Evolutionary conservation across 2,888 invertebrate species (phyloP).

Genomic region (Lepidocyrtoides sp.): DNA sequence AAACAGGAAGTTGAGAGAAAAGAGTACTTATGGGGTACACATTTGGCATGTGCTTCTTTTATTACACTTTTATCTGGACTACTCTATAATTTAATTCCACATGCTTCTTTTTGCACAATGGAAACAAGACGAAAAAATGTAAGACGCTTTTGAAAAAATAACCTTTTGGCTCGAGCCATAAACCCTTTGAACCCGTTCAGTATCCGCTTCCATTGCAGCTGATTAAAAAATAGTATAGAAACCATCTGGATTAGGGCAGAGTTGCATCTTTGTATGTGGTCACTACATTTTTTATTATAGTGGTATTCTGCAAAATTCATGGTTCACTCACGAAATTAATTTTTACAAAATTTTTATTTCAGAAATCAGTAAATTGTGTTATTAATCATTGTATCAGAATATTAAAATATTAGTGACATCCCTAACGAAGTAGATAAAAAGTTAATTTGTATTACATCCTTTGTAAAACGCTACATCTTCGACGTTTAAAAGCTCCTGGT

Average conservation of each 20-base stretch:
- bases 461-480: too few relatives aligned
- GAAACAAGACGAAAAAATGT: slow-evolving; percentile 32
- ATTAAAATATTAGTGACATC: too few relatives aligned
- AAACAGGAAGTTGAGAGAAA: slow-evolving; percentile 66
- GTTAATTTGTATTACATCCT: too few relatives aligned
- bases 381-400: too few relatives aligned
- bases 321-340: too few relatives aligned
- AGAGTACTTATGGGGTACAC: slow-evolving; percentile 32
- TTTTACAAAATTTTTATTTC: too few relatives aligned
- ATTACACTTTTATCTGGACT: slow-evolving; percentile 54
- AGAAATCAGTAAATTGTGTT: too few relatives aligned
- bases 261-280: background rate
- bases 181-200: slow-evolving; percentile 34
- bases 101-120: slow-evolving; percentile 64
- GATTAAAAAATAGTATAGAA: slow-evolving; percentile 23
- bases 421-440: too few relatives aligned
- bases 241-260: slow-evolving; percentile 40
- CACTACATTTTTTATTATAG: background rate
- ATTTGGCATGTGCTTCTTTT: slow-evolving; percentile 71
- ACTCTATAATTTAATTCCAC: slow-evolving; percentile 72
- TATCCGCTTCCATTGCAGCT: slow-evolving; percentile 61
- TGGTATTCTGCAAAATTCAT: too few relatives aligned
- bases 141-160: slow-evolving; percentile 16
- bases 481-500: slow-evolving; percentile 67
- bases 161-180: slow-evolving; percentile 70